Percentiles rank a stretch among this genome's conserved stretches.
phyloP scores from a whole-genome alignment of 2,797 vertebrate species.

The Syngnathus acus region DNA sequence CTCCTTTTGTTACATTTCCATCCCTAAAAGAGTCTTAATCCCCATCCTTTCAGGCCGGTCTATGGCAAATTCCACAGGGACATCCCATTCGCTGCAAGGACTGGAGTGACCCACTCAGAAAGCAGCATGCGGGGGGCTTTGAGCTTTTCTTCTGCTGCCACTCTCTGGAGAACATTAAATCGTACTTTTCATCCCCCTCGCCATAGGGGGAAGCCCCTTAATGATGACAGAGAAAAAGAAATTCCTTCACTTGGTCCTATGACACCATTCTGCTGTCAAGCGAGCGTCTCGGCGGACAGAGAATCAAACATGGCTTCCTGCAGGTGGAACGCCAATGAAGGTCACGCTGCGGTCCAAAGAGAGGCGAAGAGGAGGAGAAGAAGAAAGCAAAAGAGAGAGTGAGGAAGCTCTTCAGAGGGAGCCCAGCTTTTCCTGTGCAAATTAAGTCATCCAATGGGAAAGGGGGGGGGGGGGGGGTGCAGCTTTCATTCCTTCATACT shows the following conservation, averaged over 20 bases:
- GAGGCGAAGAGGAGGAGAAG: constrained; percentile 33
- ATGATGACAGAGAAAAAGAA: constrained; percentile 86
- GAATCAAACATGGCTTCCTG: constrained; percentile 87
- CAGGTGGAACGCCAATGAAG: constrained; percentile 80
- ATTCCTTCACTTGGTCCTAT: constrained; percentile 80
- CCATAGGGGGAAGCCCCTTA: constrained; percentile 82
- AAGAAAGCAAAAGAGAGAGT: constrained; percentile 27
- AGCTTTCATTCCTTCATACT: constrained; percentile 53
- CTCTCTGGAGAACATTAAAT: constrained; percentile 89
- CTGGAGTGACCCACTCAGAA: constrained; percentile 81
- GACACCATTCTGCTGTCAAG: constrained; percentile 80
- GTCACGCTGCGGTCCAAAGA: constrained; percentile 71
- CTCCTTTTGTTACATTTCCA: constrained; percentile 95
- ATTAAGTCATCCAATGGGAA: constrained; percentile 78
- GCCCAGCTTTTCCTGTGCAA: constrained; percentile 70
- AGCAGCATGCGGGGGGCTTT: constrained; percentile 77
- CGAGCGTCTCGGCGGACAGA: constrained; percentile 71
- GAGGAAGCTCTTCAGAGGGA: constrained; percentile 61
- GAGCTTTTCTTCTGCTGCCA: constrained; percentile 77
- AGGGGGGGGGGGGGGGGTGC: constrained; percentile 15
- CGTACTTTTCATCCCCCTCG: constrained; percentile 81
- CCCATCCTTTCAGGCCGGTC: constrained; percentile 84
- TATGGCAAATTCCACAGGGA: constrained; percentile 88
- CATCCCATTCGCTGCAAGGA: constrained; percentile 84
- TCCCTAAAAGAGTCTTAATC: constrained; percentile 91